Conservation (phyloP, 2,888 invertebrate genomes). For the Apotomis capreana region DNA sequence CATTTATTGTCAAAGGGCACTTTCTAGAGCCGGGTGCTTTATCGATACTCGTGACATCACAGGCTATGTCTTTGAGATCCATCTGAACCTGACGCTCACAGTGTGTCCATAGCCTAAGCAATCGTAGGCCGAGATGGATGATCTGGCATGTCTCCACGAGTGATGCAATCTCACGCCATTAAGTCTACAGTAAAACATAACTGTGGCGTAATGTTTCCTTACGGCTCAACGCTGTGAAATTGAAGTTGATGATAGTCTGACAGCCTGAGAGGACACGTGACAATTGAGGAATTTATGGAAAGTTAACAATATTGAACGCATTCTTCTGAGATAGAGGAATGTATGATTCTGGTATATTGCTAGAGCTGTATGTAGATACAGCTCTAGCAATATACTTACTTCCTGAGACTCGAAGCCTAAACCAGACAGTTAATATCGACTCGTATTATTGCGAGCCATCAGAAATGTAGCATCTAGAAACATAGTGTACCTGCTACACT, state of each 20-base stretch:
- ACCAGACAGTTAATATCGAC: no score
- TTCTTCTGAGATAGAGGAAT: constrained; percentile 4
- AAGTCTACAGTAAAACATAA: constrained; percentile 49
- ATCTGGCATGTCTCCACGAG: constrained; percentile 48
- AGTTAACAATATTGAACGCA: constrained; percentile 10
- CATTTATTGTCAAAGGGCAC: no score
- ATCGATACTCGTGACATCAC: no score
- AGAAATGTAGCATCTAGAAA: no score
- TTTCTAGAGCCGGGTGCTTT: no score
- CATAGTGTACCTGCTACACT: no score
- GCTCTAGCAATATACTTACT: no score
- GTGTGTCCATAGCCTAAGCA: constrained; percentile 33
- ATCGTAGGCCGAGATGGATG: constrained; percentile 43
- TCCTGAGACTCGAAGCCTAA: no score
- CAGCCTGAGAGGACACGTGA: constrained; percentile 23
- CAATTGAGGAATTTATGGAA: constrained; percentile 31
- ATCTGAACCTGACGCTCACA: background rate
- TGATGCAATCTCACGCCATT: constrained; percentile 58
- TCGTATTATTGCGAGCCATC: no score
- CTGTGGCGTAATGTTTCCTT: constrained; percentile 48
- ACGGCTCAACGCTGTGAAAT: constrained; percentile 45
- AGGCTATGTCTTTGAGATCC: background rate
- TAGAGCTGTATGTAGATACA: no score
- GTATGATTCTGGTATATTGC: background rate
- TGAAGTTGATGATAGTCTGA: constrained; percentile 40